Conservation (phyloP, 2,888 invertebrate genomes). For the Parapristionchus giblindavisi region DNA sequence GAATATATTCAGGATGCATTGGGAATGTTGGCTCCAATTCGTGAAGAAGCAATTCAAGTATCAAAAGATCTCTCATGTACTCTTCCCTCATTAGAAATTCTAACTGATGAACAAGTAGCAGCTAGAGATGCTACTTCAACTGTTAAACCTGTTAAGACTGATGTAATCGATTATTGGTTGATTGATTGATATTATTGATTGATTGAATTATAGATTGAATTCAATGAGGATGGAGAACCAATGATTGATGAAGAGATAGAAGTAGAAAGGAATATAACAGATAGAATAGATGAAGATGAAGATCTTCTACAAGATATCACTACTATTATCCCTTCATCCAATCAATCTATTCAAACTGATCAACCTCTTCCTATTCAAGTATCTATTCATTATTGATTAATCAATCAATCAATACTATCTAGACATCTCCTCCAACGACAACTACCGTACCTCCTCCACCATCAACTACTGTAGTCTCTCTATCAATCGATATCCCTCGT, state of each 20-base stretch:
- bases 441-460: conserved; percentile 26
- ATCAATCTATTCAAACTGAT: no score
- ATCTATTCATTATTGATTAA: no score
- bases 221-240: conserved; percentile 30
- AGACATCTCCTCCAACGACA: conserved; percentile 44
- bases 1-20: conserved; percentile 48
- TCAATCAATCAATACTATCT: not conserved
- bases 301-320: not conserved
- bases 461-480: conserved; percentile 12
- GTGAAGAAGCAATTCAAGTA: conserved; percentile 48
- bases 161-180: not conserved
- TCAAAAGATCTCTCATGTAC: conserved; percentile 17
- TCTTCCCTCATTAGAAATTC: not conserved
- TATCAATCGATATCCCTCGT: conserved; percentile 1
- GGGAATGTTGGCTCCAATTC: conserved; percentile 62
- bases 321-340: conserved; percentile 1
- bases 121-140: not conserved
- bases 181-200: not conserved
- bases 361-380: no score
- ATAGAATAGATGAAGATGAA: not conserved
- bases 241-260: not conserved
- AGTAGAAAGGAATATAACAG: not conserved
- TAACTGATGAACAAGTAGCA: conserved; percentile 4
- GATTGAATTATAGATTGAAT: conserved; percentile 19
- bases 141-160: not conserved